These are phyloP conservation scores for Drosophila subquinaria DNA, from an alignment of 2,888 invertebrate species.

Conservation along the genomic window DNA sequence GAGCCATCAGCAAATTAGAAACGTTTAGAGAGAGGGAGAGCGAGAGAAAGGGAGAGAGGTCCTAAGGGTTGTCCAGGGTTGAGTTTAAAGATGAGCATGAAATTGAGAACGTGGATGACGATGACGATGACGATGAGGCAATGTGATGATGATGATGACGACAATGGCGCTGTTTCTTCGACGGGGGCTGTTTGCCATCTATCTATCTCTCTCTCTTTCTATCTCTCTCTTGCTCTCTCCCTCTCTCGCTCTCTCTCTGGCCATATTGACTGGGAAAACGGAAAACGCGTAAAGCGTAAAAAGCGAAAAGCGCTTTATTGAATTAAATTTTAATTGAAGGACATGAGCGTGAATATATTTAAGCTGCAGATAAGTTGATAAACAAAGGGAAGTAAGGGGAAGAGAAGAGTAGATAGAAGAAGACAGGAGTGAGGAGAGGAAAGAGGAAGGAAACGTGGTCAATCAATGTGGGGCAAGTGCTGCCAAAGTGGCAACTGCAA, in stretches of 20 bases:
- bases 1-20: conserved; percentile 83
- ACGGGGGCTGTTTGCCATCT: conserved; percentile 27
- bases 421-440: not conserved
- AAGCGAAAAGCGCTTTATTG: conserved; percentile 67
- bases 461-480: conserved; percentile 31
- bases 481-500: conserved; percentile 20
- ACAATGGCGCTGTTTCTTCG: conserved; percentile 46
- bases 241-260: not conserved
- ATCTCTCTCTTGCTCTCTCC: no score
- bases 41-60: conserved; percentile 48
- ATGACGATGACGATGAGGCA: conserved; percentile 21
- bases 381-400: not conserved
- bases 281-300: conserved; percentile 33
- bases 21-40: conserved; percentile 68
- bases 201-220: not conserved
- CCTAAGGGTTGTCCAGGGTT: conserved; percentile 21
- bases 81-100: not conserved
- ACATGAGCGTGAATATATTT: conserved; percentile 70
- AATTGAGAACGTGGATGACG: not conserved
- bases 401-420: not conserved
- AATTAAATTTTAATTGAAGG: conserved; percentile 80
- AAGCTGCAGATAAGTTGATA: not conserved
- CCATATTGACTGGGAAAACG: conserved; percentile 57
- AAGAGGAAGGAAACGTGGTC: not conserved
- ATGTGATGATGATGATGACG: conserved; percentile 47